These are phyloP conservation scores for Capreolus pygargus DNA, from an alignment of 2,113 vertebrate species.

Conservation along the genomic window DNA sequence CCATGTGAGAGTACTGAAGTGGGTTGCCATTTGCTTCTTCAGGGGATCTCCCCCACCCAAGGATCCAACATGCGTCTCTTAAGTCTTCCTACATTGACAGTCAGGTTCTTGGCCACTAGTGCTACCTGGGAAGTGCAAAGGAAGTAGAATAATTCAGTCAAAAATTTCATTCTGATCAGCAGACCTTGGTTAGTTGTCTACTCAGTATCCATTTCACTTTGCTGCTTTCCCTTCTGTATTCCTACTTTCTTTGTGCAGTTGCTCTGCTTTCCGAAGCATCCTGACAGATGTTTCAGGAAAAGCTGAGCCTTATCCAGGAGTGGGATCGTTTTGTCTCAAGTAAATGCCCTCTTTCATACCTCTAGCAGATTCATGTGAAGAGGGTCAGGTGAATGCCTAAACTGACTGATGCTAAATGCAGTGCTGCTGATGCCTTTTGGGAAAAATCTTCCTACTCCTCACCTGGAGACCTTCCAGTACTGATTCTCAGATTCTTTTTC, in stretches of 20 bases:
- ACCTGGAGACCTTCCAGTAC: neutral
- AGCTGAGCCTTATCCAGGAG: neutral
- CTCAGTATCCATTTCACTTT: no score
- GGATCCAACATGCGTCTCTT: neutral
- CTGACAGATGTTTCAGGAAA: neutral
- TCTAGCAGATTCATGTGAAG: neutral
- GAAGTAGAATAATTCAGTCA: neutral
- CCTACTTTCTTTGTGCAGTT: neutral
- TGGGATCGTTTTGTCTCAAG: neutral
- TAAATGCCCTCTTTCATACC: neutral
- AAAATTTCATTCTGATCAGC: neutral
- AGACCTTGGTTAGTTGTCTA: neutral
- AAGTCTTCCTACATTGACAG: neutral
- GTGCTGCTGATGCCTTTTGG: neutral
- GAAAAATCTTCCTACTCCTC: neutral
- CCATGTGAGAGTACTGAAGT: neutral
- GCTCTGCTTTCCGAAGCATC: neutral
- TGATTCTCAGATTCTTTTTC: neutral
- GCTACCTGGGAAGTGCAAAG: neutral
- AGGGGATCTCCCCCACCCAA: neutral
- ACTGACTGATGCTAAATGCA: no score
- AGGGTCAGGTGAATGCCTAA: neutral
- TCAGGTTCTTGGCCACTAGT: neutral
- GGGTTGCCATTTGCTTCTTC: neutral
- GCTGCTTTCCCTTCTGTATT: fast-evolving